Evolutionary conservation across 1,140 invertebrate species (phyloP), one percentile per base, ranked within the genome.

Genomic region (Paralvinella palmiformis): DNA sequence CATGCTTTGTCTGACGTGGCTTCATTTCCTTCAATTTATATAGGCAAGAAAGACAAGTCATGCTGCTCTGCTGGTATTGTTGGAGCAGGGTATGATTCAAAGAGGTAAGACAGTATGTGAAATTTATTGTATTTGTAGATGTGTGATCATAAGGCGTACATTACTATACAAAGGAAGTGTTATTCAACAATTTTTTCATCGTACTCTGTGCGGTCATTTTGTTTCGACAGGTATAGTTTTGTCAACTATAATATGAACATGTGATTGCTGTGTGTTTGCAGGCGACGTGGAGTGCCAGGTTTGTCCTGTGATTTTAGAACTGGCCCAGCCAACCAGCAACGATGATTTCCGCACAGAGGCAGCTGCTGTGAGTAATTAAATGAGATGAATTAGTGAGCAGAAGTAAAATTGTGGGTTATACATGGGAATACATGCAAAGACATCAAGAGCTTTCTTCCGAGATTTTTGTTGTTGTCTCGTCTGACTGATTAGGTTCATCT

Each of bases 21-120:
- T n/a, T n/a, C n/a, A n/a, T 45, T 70, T 45, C 35, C 59, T 68
- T 66, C 67, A 63, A 59, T 66, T 65, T 67, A 72, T 70, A 0
- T 59, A 88, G 86, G 86, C 87, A 44, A 79, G 86, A 50, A 86
- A 87, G 73, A 83, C 83, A 15, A 84, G 86, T 20, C 85, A 87
- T 68, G 79, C 82, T 17, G 83, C 85, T n/a, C 73, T 89, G 15
- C 68, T 87, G 55, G 77, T 83, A 15, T 73, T 89, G 4, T 72
- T 88, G 64, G 86, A 88, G 75, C 84, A 85, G 62, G 82, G 82
- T 35, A 75, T 88, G 7, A 79, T 88, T 32, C 81, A 82, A 33
- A 79, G 82, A 64, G 75, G 77, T 80, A 71, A 62, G 71, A 66
- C n/a, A n/a, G n/a, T n/a, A n/a, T n/a, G 41, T 41, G 20, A 62